These are phyloP conservation scores for Chaetoderma sp. DNA, from an alignment of 2,888 invertebrate genomes.

Conservation along the genomic window DNA sequence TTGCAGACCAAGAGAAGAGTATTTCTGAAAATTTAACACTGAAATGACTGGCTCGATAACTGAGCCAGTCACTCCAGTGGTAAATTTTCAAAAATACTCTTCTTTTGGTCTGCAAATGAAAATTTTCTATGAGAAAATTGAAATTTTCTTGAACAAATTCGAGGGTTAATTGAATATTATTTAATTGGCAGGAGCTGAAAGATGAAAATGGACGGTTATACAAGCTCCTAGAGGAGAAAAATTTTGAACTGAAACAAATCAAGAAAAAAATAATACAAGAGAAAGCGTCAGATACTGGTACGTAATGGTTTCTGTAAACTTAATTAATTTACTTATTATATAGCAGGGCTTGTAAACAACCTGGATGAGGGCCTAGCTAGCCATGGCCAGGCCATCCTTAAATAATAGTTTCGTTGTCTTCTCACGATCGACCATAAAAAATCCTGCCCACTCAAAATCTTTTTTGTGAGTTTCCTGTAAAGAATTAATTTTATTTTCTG, in stretches of 20 bases:
- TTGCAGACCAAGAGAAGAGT: too few relatives aligned
- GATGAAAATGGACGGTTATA: constrained; percentile 69
- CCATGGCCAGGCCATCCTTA: too few relatives aligned
- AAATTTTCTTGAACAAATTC: not conserved
- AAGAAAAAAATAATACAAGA: constrained; percentile 63
- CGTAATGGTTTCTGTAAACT: not conserved
- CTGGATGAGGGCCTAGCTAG: too few relatives aligned
- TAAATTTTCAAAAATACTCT: too few relatives aligned
- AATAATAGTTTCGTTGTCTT: too few relatives aligned
- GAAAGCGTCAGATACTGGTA: constrained; percentile 48
- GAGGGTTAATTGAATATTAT: not conserved
- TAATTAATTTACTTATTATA: not conserved
- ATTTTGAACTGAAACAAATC: constrained; percentile 66
- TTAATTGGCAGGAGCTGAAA: constrained; percentile 56
- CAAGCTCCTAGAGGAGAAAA: constrained; percentile 67
- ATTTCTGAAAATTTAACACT: not conserved
- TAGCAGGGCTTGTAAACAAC: too few relatives aligned
- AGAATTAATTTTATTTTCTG: too few relatives aligned
- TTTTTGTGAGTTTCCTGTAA: too few relatives aligned
- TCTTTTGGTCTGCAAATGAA: not conserved
- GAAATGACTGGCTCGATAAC: too few relatives aligned
- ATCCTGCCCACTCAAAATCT: too few relatives aligned
- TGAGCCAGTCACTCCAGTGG: too few relatives aligned
- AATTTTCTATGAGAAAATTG: not conserved
- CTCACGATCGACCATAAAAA: too few relatives aligned